A percentile compares a stretch with the other conserved stretches of the same genome.
These are phyloP conservation scores for Drosophila limbata DNA, from an alignment of 2,888 invertebrate genomes.

Conservation along the genomic window DNA sequence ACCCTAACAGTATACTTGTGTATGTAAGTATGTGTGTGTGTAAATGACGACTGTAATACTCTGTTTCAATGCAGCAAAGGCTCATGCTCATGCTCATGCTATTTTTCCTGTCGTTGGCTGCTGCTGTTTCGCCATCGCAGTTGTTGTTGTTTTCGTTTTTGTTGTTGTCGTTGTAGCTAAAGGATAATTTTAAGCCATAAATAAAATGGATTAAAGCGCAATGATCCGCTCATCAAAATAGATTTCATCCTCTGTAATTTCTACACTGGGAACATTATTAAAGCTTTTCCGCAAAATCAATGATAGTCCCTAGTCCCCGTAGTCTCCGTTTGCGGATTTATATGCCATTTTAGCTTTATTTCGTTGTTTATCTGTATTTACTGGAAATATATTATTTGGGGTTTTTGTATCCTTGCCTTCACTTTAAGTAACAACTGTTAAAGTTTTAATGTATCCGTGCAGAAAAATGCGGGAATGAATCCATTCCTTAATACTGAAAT, in stretches of 20 bases:
- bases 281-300: conserved; percentile 63
- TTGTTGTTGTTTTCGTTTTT: conserved; percentile 46
- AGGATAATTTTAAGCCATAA: conserved; percentile 81
- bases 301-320: conserved; percentile 38
- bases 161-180: conserved; percentile 57
- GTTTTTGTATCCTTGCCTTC: conserved; percentile 7
- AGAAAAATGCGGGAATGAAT: conserved; percentile 4
- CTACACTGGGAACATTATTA: conserved; percentile 57
- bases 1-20: conserved; percentile 19
- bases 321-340: conserved; percentile 35
- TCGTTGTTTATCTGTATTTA: conserved; percentile 31
- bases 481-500: conserved; percentile 9
- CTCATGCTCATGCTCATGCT: conserved; percentile 36
- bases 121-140: conserved; percentile 33
- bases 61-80: conserved; percentile 59
- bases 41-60: conserved; percentile 60
- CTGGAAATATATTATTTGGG: conserved; percentile 2
- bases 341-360: conserved; percentile 39
- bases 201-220: conserved; percentile 82
- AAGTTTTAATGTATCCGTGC: conserved; percentile 9
- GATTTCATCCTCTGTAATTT: conserved; percentile 59
- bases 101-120: conserved; percentile 50
- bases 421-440: conserved; percentile 20
- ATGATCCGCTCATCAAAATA: conserved; percentile 78
- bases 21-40: conserved; percentile 22